Percentiles rank a stretch among this genome's conserved stretches.
phyloP scores from a whole-genome alignment of 2,113 vertebrate species.

The Fukomys damarensis region DNA sequence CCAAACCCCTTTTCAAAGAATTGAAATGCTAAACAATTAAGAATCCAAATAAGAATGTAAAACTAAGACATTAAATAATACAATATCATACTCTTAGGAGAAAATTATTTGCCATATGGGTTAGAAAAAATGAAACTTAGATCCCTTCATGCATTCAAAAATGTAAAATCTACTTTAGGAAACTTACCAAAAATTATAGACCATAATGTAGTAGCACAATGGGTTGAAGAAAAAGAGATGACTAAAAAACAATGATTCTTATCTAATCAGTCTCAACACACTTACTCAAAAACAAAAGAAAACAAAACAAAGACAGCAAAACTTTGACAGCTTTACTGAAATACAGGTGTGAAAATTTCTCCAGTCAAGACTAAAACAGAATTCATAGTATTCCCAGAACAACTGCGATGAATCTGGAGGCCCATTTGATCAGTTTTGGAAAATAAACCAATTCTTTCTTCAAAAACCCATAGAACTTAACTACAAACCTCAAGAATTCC shows the following conservation, averaged over 20 bases:
- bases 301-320: conserved; percentile 25
- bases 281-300: conserved; percentile 32
- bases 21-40: conserved; percentile 65
- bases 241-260: conserved; percentile 61
- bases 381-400: conserved; percentile 34
- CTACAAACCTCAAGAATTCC: background rate
- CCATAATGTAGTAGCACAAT: background rate
- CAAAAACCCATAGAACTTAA: background rate
- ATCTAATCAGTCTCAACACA: conserved; percentile 64
- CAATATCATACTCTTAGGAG: background rate
- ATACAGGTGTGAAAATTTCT: conserved; percentile 73
- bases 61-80: conserved; percentile 58
- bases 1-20: conserved; percentile 40
- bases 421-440: background rate
- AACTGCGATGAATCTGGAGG: conserved; percentile 57
- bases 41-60: conserved; percentile 45
- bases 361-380: conserved; percentile 70
- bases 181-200: conserved; percentile 13
- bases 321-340: conserved; percentile 79
- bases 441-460: conserved; percentile 63
- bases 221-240: background rate
- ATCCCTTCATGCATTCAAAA: background rate
- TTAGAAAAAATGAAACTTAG: conserved; percentile 38
- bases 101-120: conserved; percentile 45
- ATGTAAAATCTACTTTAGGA: conserved; percentile 44